Percentiles rank a stretch among this genome's conserved stretches.
phyloP scores from a whole-genome alignment of 1,140 invertebrate genomes.

The Drosophila pseudoobscura region DNA sequence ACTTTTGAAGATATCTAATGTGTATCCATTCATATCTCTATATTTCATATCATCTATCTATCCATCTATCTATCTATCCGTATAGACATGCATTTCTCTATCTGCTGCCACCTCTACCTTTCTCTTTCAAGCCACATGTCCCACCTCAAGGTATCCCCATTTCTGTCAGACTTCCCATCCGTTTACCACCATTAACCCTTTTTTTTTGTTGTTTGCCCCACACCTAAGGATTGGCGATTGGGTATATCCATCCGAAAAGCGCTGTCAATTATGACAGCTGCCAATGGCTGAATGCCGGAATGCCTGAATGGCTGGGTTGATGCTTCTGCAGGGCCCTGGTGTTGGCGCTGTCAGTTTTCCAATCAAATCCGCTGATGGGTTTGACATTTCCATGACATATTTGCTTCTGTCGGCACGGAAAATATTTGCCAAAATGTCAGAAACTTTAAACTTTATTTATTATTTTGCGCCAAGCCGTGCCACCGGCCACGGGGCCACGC shows the following conservation, averaged over 20 bases:
- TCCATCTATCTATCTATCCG: too few relatives aligned
- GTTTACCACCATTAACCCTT: constrained; percentile 24
- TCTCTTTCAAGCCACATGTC: neutral
- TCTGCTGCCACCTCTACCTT: neutral
- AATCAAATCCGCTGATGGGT: constrained; percentile 75
- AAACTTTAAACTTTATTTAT: constrained; percentile 79
- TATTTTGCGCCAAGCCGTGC: constrained; percentile 76
- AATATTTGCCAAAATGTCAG: constrained; percentile 82
- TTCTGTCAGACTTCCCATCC: too few relatives aligned
- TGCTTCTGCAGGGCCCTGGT: constrained; percentile 13
- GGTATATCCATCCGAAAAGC: constrained; percentile 26
- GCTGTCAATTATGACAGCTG: constrained; percentile 45
- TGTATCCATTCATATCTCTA: too few relatives aligned
- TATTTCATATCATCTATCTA: too few relatives aligned
- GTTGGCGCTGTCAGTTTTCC: constrained; percentile 69
- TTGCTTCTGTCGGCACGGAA: constrained; percentile 73
- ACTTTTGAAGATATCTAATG: too few relatives aligned
- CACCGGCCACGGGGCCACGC: constrained; percentile 44
- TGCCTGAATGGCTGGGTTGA: constrained; percentile 5
- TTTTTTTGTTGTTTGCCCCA: constrained; percentile 15
- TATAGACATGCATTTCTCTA: too few relatives aligned
- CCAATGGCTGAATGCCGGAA: constrained; percentile 21
- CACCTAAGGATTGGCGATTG: neutral
- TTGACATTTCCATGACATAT: constrained; percentile 80
- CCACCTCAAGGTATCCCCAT: neutral